Percentiles rank a stretch among this genome's conserved stretches.
Conservation (phyloP, 53 echinoderm and acorn worm species). For the Arbacia lixula region DNA sequence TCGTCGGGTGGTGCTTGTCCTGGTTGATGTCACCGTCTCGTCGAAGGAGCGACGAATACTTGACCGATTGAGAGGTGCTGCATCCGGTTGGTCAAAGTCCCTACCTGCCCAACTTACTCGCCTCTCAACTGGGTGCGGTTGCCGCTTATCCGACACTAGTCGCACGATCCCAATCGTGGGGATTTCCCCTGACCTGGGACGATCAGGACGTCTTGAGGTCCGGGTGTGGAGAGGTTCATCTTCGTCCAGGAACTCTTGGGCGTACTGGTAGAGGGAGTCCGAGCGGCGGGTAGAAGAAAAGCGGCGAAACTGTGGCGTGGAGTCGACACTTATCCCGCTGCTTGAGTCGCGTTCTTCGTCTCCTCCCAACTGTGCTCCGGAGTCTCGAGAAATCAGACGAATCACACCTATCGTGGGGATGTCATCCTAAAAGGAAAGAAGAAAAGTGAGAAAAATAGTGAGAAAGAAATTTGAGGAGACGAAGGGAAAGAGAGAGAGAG, state of each 20-base stretch:
- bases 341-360: constrained; percentile 34
- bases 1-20: neutral
- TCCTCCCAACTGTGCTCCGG: neutral
- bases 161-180: constrained; percentile 31
- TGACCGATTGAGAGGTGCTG: neutral
- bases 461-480: neutral
- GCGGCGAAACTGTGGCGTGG: constrained; percentile 17
- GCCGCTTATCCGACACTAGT: neutral
- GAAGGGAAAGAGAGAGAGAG: too few species aligned
- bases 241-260: constrained; percentile 36
- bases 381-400: constrained; percentile 28
- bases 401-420: constrained; percentile 50
- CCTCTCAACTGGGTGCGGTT: neutral
- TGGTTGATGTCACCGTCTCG: constrained; percentile 9
- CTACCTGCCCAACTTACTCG: constrained; percentile 23
- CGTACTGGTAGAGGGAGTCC: constrained; percentile 42
- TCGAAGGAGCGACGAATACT: neutral
- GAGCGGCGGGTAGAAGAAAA: neutral
- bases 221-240: constrained; percentile 8
- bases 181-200: neutral
- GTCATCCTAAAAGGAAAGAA: constrained; percentile 8
- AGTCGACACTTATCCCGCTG: constrained; percentile 51
- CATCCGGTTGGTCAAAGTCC: neutral
- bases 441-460: neutral
- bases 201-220: neutral